phyloP scores from a whole-genome alignment of 2,888 invertebrate genomes.

The Drosophila quinaria region DNA sequence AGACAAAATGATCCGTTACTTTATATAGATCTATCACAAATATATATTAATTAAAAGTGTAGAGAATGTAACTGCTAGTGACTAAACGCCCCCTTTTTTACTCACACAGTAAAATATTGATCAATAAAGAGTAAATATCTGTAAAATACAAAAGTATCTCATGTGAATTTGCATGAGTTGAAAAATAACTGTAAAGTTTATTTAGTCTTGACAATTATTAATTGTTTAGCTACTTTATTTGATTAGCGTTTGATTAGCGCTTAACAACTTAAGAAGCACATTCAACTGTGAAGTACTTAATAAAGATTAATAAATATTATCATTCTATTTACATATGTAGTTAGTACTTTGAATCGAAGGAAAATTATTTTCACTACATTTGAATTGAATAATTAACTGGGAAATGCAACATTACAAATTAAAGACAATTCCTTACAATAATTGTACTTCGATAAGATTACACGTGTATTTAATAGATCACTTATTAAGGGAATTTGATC shows the following conservation, averaged over 20 bases:
- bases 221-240: neutral
- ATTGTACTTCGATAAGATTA: neutral
- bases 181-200: neutral
- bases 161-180: neutral
- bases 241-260: neutral
- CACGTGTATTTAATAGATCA: conserved; percentile 3
- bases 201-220: neutral
- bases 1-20: neutral
- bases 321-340: neutral
- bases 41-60: neutral
- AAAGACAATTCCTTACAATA: neutral
- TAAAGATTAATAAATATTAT: neutral
- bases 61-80: neutral
- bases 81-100: neutral
- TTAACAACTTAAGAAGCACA: conserved; percentile 1
- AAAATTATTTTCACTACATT: neutral
- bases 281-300: neutral
- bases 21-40: neutral
- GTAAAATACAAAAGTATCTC: neutral
- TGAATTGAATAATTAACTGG: conserved; percentile 1
- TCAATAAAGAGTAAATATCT: neutral
- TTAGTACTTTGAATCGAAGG: neutral
- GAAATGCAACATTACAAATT: neutral
- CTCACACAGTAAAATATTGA: neutral
- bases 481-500: conserved; percentile 18